Evolutionary conservation across 2,113 vertebrate species (phyloP).

Genomic region (Willisornis vidua): DNA sequence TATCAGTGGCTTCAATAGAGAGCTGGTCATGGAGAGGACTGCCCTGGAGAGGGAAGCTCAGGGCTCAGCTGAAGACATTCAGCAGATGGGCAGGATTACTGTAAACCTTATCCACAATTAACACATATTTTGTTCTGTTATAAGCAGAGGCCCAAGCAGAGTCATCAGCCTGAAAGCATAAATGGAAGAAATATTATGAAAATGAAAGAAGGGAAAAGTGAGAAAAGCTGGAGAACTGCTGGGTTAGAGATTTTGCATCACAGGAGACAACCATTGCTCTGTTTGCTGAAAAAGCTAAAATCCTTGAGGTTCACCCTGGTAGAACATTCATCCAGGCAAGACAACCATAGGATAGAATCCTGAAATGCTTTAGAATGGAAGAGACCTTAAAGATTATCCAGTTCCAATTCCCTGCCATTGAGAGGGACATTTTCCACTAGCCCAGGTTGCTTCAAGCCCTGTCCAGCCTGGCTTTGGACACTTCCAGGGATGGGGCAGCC

Average conservation of each 20-base stretch:
- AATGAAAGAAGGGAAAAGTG: background rate
- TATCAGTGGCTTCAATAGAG: background rate
- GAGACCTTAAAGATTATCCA: fast-evolving
- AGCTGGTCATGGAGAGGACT: background rate
- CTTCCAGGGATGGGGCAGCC: background rate
- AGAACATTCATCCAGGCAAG: background rate
- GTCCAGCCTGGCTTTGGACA: fast-evolving
- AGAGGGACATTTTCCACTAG: fast-evolving
- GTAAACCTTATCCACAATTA: background rate
- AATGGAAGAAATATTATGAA: background rate
- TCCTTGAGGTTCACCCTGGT: background rate
- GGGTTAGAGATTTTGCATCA: background rate
- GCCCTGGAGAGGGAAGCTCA: background rate
- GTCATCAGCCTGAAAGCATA: background rate
- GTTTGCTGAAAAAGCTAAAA: background rate
- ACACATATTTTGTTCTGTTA: background rate
- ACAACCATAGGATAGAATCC: background rate
- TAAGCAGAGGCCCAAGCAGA: background rate
- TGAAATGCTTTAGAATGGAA: background rate
- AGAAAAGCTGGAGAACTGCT: background rate
- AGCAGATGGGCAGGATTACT: background rate
- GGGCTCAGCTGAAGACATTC: background rate
- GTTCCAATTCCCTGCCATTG: background rate
- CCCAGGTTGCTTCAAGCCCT: fast-evolving
- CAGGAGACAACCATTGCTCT: fast-evolving